phyloP scores from a whole-genome alignment of 2,797 vertebrate genomes.

The Sebastes umbrosus region DNA sequence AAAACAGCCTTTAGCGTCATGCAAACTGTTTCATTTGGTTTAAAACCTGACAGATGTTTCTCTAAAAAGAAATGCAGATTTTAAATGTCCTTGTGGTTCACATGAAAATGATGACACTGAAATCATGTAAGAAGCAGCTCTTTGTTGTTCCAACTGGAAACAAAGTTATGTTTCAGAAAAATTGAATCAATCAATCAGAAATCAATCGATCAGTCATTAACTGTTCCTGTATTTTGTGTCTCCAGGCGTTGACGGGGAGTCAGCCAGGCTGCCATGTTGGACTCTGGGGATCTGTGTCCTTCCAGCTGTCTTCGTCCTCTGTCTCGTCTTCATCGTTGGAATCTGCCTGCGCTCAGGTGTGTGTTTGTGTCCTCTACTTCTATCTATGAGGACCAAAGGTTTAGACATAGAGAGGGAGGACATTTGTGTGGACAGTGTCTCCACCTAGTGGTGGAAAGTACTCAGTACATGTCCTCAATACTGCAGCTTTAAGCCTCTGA shows the following conservation, averaged over 20 bases:
- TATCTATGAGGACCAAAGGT: background rate
- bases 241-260: background rate
- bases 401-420: background rate
- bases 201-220: too few relatives aligned
- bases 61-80: background rate
- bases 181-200: too few relatives aligned
- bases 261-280: conserved; percentile 22
- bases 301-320: background rate
- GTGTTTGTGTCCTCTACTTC: background rate
- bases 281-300: conserved; percentile 32
- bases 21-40: background rate
- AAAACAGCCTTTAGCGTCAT: background rate
- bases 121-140: background rate
- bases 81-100: background rate
- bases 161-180: rapidly evolving
- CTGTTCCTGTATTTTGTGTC: background rate
- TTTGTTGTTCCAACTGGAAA: background rate
- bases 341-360: conserved; percentile 50
- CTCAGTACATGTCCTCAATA: background rate
- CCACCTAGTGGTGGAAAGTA: background rate
- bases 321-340: background rate
- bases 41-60: background rate
- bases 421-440: background rate
- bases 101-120: background rate
- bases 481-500: too few relatives aligned